Percentiles rank a stretch among this genome's conserved stretches.
Evolutionary conservation across 2,113 vertebrate genomes (phyloP).

Genomic region (Pimephales promelas): DNA sequence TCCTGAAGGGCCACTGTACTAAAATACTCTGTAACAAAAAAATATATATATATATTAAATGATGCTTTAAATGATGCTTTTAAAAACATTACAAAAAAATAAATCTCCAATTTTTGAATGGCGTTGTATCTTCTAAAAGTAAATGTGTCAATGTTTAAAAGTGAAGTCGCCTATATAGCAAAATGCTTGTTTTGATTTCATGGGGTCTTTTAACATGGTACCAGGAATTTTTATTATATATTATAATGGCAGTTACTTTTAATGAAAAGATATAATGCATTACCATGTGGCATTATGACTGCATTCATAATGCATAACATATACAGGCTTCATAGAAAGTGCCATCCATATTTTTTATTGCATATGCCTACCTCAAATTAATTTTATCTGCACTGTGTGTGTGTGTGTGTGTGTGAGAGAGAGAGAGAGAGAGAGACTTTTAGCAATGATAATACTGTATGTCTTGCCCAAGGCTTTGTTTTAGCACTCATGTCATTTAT

Average conservation of each 20-base stretch:
- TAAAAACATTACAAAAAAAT: no score
- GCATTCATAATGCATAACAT: conserved; percentile 13
- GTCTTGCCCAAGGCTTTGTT: conserved; percentile 28
- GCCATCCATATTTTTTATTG: conserved; percentile 41
- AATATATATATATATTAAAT: no score
- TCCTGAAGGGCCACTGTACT: neutral
- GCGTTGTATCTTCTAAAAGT: neutral
- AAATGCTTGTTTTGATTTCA: neutral
- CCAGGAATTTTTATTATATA: neutral
- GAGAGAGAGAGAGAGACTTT: neutral
- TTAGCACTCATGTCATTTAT: neutral
- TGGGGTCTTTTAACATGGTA: neutral
- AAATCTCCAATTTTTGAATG: neutral
- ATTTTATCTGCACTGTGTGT: neutral
- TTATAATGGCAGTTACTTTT: conserved; percentile 16
- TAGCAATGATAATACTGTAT: neutral
- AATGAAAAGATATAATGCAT: conserved; percentile 5
- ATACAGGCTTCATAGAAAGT: conserved; percentile 12
- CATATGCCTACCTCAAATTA: conserved; percentile 9
- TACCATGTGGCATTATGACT: neutral
- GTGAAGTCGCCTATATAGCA: neutral
- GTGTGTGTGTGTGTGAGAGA: neutral
- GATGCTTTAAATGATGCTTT: no score
- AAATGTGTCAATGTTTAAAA: neutral
- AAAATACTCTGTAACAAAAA: no score